A percentile compares a stretch with the other conserved stretches of the same genome.
Evolutionary conservation across 2,888 invertebrate genomes (phyloP).

Genomic region (Blastobasis lacticolella): DNA sequence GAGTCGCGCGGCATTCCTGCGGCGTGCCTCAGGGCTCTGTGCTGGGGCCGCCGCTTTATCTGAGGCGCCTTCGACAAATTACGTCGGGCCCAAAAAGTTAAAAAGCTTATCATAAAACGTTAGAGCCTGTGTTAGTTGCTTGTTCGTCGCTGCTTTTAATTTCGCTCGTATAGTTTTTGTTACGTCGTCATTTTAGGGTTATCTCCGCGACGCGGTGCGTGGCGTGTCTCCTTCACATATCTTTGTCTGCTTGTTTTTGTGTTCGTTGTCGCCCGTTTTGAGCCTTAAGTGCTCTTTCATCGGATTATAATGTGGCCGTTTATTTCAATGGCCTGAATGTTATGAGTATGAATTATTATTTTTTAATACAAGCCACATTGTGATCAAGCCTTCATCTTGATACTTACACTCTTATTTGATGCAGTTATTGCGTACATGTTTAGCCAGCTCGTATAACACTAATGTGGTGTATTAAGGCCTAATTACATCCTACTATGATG

Average conservation of each 20-base stretch:
- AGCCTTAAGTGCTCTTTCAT: not conserved
- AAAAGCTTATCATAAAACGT: slow-evolving; percentile 61
- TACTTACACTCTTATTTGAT: too few species aligned
- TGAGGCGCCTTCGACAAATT: slow-evolving; percentile 72
- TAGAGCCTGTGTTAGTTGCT: slow-evolving; percentile 61
- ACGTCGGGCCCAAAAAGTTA: slow-evolving; percentile 62
- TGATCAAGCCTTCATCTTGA: too few species aligned
- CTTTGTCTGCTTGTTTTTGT: slow-evolving; percentile 28
- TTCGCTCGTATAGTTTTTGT: slow-evolving; percentile 65
- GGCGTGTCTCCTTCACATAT: slow-evolving; percentile 52
- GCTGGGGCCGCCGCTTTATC: slow-evolving; percentile 59
- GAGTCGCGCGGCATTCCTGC: slow-evolving; percentile 47
- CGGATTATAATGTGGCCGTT: not conserved
- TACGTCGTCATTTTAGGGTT: slow-evolving; percentile 55
- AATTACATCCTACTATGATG: too few species aligned
- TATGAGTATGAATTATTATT: too few species aligned
- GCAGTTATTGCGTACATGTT: too few species aligned
- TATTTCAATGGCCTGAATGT: not conserved
- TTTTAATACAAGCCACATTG: too few species aligned
- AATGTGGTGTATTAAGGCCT: too few species aligned
- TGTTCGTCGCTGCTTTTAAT: slow-evolving; percentile 68
- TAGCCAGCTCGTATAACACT: too few species aligned
- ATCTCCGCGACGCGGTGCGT: slow-evolving; percentile 40
- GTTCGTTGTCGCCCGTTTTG: not conserved
- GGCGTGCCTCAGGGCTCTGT: slow-evolving; percentile 40